These are phyloP conservation scores for Thripadectes ignobilis DNA, from an alignment of 2,797 vertebrate species.

Conservation along the genomic window DNA sequence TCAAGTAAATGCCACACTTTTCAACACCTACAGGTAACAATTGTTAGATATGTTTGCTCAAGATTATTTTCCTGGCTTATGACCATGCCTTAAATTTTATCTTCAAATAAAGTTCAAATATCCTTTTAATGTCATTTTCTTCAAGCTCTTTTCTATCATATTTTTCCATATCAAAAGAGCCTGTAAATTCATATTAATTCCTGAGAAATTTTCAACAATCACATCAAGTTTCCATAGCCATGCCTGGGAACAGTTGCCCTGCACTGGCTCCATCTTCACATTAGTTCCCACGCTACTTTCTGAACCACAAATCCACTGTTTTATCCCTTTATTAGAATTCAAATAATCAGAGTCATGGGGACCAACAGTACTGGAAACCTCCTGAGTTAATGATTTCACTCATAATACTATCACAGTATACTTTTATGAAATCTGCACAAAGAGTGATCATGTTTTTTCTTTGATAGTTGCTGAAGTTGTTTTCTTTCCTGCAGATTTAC, in stretches of 20 bases:
- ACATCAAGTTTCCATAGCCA: background rate
- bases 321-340: background rate
- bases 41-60: background rate
- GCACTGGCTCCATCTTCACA: background rate
- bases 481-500: background rate
- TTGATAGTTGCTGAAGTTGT: background rate
- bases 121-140: background rate
- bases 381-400: background rate
- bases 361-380: slow-evolving; percentile 16
- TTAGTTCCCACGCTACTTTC: background rate
- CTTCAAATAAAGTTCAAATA: slow-evolving; percentile 25
- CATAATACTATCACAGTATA: background rate
- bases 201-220: slow-evolving; percentile 15
- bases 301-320: slow-evolving; percentile 1
- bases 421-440: background rate
- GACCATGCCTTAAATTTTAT: background rate
- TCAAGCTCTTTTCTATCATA: background rate
- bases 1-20: background rate
- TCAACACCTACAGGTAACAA: background rate
- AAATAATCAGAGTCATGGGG: background rate
- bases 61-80: slow-evolving; percentile 5
- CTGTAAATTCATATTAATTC: slow-evolving; percentile 15
- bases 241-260: slow-evolving; percentile 5
- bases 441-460: background rate
- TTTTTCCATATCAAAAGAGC: slow-evolving; percentile 4